These are phyloP conservation scores for Drosophila cracens DNA, from an alignment of 2,888 invertebrate genomes.

Conservation along the genomic window DNA sequence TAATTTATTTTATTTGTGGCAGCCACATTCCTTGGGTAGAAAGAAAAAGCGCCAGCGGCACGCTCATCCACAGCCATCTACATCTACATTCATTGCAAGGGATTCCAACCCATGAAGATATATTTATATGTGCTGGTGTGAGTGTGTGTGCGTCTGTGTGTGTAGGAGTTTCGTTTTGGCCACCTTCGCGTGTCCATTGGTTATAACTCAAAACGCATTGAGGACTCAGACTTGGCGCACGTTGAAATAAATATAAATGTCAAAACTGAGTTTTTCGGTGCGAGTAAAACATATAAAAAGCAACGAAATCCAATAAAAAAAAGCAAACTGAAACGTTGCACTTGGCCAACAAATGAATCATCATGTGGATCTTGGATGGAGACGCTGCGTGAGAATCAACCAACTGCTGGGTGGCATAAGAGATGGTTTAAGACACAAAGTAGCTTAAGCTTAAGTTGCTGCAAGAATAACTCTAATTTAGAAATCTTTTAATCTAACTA, in stretches of 20 bases:
- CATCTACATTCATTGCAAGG: slow-evolving; percentile 20
- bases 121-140: neutral
- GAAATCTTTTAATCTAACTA: neutral
- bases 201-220: slow-evolving; percentile 75
- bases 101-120: slow-evolving; percentile 25
- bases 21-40: slow-evolving; percentile 54
- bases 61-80: slow-evolving; percentile 39
- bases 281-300: slow-evolving; percentile 47
- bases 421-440: neutral
- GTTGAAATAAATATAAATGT: slow-evolving; percentile 84
- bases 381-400: slow-evolving; percentile 55
- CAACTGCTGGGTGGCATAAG: slow-evolving; percentile 56
- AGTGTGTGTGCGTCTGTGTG: slow-evolving; percentile 31
- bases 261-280: slow-evolving; percentile 76
- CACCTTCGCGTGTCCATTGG: slow-evolving; percentile 79
- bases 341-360: slow-evolving; percentile 64
- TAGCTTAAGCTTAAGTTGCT: neutral
- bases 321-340: slow-evolving; percentile 40
- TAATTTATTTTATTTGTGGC: slow-evolving; percentile 65
- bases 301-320: slow-evolving; percentile 7
- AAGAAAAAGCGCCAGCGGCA: slow-evolving; percentile 46
- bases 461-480: neutral
- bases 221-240: slow-evolving; percentile 67
- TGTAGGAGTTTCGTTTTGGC: slow-evolving; percentile 62
- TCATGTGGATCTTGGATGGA: slow-evolving; percentile 36